Evolutionary conservation across 2,797 vertebrate species (phyloP).

Genomic region (Enteromius trimaculatus): DNA sequence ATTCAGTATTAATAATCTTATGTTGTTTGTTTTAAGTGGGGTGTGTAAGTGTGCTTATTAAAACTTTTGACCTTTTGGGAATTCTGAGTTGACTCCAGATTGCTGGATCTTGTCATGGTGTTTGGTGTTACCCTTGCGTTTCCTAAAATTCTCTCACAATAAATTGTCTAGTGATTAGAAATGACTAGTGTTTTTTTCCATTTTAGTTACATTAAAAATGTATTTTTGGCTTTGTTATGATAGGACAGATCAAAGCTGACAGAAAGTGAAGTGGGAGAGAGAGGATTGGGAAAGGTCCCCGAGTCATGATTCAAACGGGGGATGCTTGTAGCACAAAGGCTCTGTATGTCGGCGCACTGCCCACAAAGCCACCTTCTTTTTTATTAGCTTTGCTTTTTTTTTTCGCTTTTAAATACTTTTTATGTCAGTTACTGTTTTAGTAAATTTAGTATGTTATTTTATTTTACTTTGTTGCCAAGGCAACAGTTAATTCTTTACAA

Average conservation of each 20-base stretch:
- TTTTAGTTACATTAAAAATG: no score
- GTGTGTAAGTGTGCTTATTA: not conserved
- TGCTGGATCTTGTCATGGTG: not conserved
- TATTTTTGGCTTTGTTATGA: not conserved
- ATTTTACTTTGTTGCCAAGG: not conserved
- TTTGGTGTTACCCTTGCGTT: slow-evolving; percentile 4
- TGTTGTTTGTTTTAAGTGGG: not conserved
- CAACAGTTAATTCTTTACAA: not conserved
- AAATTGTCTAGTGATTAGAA: not conserved
- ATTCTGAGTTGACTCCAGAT: not conserved
- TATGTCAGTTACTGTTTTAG: not conserved
- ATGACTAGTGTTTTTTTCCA: not conserved
- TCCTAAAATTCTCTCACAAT: not conserved
- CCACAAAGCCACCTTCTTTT: not conserved
- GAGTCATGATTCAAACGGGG: not conserved
- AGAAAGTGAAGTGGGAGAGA: not conserved
- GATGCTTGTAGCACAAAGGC: not conserved
- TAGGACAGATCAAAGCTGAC: not conserved
- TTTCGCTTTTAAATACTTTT: not conserved
- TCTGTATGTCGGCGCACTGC: not conserved
- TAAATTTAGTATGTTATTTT: not conserved
- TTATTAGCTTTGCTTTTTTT: not conserved
- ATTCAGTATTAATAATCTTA: not conserved
- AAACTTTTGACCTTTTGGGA: not conserved
- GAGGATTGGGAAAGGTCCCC: not conserved